Evolutionary conservation across 1,140 invertebrate species (phyloP).

Genomic region (Nilaparvata lugens): DNA sequence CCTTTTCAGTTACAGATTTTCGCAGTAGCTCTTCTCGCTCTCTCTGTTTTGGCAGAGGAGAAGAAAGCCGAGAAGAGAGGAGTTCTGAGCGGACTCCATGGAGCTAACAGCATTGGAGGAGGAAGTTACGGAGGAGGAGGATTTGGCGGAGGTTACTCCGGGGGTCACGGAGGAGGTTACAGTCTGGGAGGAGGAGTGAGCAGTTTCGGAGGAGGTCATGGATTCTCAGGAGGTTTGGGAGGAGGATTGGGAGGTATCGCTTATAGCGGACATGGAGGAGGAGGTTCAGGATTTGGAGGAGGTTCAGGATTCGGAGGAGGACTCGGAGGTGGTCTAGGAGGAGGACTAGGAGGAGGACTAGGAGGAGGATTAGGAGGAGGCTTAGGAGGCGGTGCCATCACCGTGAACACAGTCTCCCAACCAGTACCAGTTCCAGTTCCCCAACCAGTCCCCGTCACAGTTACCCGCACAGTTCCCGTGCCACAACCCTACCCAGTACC

Average conservation of each 20-base stretch:
- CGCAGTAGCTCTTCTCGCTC: neutral
- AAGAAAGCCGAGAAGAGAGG: slow-evolving; percentile 15
- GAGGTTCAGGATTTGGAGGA: neutral
- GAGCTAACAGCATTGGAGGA: neutral
- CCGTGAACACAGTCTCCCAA: slow-evolving; percentile 12
- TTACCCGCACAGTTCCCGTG: slow-evolving; percentile 21
- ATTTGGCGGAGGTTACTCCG: neutral
- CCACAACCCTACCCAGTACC: slow-evolving; percentile 14
- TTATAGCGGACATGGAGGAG: neutral
- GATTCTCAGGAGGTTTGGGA: neutral
- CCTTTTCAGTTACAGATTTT: slow-evolving; percentile 5
- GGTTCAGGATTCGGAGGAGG: neutral
- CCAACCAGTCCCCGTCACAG: slow-evolving; percentile 16
- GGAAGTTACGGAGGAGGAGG: neutral
- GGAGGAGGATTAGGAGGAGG: slow-evolving; percentile 3
- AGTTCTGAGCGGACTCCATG: neutral
- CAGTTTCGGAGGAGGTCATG: neutral
- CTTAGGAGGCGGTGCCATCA: slow-evolving; percentile 8
- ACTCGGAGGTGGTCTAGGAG: neutral
- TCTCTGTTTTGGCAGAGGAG: neutral
- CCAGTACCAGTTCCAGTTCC: slow-evolving; percentile 15
- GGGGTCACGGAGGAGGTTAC: neutral
- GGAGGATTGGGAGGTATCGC: neutral
- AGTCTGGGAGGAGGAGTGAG: neutral
- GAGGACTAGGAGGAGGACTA: neutral